These are phyloP conservation scores for Diuraphis noxia DNA, from an alignment of 1,140 invertebrate genomes.

Conservation along the genomic window DNA sequence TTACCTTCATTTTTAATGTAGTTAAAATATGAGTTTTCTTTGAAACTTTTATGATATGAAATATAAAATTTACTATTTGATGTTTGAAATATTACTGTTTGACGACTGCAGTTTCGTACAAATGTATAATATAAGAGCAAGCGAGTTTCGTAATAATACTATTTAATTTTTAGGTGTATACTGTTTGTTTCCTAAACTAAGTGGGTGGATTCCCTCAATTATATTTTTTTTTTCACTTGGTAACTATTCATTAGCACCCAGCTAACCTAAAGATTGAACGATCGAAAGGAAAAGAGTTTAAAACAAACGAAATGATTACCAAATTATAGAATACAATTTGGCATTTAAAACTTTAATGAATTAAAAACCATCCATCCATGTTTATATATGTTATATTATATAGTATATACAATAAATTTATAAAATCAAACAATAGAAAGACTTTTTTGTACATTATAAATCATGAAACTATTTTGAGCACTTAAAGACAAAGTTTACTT, in stretches of 20 bases:
- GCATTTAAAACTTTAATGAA: not conserved
- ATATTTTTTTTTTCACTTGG: not conserved
- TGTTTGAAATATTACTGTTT: not conserved
- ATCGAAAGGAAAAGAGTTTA: not conserved
- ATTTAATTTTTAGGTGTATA: not conserved
- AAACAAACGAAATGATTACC: not conserved
- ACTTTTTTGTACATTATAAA: not conserved
- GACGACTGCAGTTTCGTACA: not conserved
- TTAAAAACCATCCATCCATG: not conserved
- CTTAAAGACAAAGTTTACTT: constrained; percentile 5
- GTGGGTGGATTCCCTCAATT: not conserved
- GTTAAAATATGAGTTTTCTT: not conserved
- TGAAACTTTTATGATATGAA: not conserved
- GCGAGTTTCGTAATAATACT: not conserved
- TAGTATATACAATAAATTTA: not conserved
- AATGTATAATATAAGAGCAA: not conserved
- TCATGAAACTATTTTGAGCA: not conserved
- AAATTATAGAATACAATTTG: not conserved
- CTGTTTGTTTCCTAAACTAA: not conserved
- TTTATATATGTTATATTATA: not conserved
- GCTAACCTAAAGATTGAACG: not conserved
- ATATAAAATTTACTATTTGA: not conserved
- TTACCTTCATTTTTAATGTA: not conserved
- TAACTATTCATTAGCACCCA: not conserved
- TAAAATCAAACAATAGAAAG: not conserved